A percentile compares a stretch with the other conserved stretches of the same genome.
Conservation (phyloP, 2,888 invertebrate genomes). For the Villa cingulata region DNA sequence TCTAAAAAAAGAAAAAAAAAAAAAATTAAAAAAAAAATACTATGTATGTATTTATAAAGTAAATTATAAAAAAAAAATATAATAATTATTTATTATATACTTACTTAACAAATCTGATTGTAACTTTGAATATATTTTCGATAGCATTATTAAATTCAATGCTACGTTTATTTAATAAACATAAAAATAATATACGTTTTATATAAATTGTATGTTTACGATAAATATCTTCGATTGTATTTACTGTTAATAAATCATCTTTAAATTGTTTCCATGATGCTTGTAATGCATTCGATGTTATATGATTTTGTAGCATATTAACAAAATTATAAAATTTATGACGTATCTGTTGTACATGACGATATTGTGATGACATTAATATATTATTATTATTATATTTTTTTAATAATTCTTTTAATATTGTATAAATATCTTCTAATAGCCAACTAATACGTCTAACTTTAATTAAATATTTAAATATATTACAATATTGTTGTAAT, state of each 20-base stretch:
- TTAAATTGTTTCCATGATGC: constrained; percentile 63
- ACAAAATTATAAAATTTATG: constrained; percentile 66
- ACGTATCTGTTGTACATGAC: constrained; percentile 54
- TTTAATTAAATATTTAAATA: constrained; percentile 63
- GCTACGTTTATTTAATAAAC: constrained; percentile 56
- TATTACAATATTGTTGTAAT: constrained; percentile 53
- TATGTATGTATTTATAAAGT: too few relatives aligned
- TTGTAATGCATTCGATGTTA: constrained; percentile 61
- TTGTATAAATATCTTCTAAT: constrained; percentile 54
- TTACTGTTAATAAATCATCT: constrained; percentile 48
- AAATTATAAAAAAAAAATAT: too few relatives aligned
- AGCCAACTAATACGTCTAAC: constrained; percentile 64
- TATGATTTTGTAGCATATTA: constrained; percentile 60
- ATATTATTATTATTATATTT: constrained; percentile 39
- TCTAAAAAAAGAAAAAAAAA: constrained; percentile 15
- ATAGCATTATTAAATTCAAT: constrained; percentile 53
- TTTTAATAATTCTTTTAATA: constrained; percentile 47
- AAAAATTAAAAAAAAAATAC: background rate
- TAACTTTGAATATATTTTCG: constrained; percentile 56
- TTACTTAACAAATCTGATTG: constrained; percentile 43
- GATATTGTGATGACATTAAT: constrained; percentile 51
- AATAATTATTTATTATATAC: too few relatives aligned
- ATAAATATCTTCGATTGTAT: constrained; percentile 59
- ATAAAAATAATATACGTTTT: constrained; percentile 60
- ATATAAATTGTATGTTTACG: constrained; percentile 58